Base-by-base conservation (phyloP, 2,113 vertebrate species). In the Hydropotes inermis region DNA sequence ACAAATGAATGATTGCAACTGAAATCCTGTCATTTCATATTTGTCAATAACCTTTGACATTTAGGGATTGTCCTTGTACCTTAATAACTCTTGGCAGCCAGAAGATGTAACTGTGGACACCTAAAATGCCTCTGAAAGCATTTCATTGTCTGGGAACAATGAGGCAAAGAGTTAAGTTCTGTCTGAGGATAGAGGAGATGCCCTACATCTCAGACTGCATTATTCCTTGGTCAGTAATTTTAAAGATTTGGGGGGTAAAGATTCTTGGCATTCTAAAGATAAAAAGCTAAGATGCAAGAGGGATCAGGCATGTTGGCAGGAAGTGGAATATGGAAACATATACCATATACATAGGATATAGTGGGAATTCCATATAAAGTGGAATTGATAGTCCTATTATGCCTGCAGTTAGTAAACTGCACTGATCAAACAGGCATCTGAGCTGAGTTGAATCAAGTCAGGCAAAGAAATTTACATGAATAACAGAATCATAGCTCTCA, bases 1-100 rank as follows among this genome's bases (percentile, higher is more conserved):
- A 83, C 78, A 79, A 94, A 30, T 90, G 79, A 95, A 94, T 87
- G 67, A 96, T 33, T 81, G 43, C 89, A 74, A 94, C 83, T 94
- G 60, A 97, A 97, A 97, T 98, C 67, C 91, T 96, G 0, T 97
- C 94, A 97, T 97, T 96, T 97, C 89, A 84, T 76, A 91, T 95
- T 97, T 98, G 97, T 97, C 96, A 97, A 97, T 97, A 91, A 87
- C 27, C 30, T 45, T 43, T 95, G 50, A 78, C 57, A 87, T 96
- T 97, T 25, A 70, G 82, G 27, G 78, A 90, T 86, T 87, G 45
- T 92, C 50, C 70, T 95, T 50, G 78, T 43, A 47, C 21, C n/a
- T 79, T 87, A 64, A 91, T 83, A 97, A 79, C 95, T 91, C 52
- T 82, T 64, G 47, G 27, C 6, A 94, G 52, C 15, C 78, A 93